Conservation (phyloP, 1,140 invertebrate species). For the Drosophila tani region DNA sequence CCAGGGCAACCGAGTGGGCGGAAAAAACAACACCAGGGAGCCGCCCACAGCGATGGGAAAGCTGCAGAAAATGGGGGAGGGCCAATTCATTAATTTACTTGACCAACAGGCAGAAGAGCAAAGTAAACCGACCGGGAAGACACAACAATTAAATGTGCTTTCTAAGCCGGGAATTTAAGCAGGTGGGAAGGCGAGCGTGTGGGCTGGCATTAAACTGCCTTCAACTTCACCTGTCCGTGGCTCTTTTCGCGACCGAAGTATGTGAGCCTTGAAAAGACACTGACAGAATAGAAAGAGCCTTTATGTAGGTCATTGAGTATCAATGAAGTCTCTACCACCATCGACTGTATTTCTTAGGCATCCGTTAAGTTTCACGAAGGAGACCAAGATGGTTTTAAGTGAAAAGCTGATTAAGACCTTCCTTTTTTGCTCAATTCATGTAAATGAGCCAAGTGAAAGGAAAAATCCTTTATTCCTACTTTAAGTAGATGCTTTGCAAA, state of each 20-base stretch:
- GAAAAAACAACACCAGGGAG: slow-evolving; percentile 11
- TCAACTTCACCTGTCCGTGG: slow-evolving; percentile 9
- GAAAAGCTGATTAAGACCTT: not conserved
- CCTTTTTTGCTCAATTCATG: not conserved
- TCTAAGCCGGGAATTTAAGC: slow-evolving; percentile 30
- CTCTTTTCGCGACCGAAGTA: not conserved
- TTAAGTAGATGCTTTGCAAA: not conserved
- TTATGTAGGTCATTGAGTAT: not conserved
- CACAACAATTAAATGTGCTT: slow-evolving; percentile 49
- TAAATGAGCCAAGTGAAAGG: not conserved
- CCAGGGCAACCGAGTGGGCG: slow-evolving; percentile 18
- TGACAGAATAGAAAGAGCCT: not conserved
- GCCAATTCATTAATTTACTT: slow-evolving; percentile 48
- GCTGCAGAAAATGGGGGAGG: not conserved
- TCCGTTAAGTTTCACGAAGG: not conserved
- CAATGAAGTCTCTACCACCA: not conserved
- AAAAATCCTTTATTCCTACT: not conserved
- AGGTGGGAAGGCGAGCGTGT: not conserved
- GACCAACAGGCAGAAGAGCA: slow-evolving; percentile 44
- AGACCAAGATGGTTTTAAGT: not conserved
- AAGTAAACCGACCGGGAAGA: slow-evolving; percentile 44
- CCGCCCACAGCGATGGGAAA: not conserved
- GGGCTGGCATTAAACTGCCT: slow-evolving; percentile 2
- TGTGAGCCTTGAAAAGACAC: not conserved
- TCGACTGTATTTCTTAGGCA: too few species aligned